Base-by-base conservation (phyloP, 2,888 invertebrate genomes). In the Cephus pygmeus region DNA sequence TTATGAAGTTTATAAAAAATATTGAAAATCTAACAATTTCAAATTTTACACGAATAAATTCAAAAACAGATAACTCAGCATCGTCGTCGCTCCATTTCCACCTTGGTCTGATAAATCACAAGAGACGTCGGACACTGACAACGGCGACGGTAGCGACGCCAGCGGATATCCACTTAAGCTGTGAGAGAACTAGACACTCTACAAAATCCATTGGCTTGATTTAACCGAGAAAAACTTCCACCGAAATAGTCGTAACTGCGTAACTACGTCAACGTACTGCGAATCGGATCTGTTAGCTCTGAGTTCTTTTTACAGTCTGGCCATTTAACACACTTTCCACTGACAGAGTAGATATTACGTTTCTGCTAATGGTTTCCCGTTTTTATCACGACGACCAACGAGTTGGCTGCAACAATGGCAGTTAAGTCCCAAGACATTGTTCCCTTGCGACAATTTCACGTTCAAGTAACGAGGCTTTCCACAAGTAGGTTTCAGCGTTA, bases 211-310 rank as follows among this genome's bases (percentile, higher is more conserved):
- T 56, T 23, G 56, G 56, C 23, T 56, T 56, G 23, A 56, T 56
- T 56, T 56, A 56, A 56, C 56, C 23, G 23, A 56, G 56, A 56
- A 56, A 56, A 56, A 56, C 56, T 56, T 23, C 56, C 23, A 9
- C 56, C 23, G 56, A 56, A 56, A 56, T 23, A 56, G 34, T 33
- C 31, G 73, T 56, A 77, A 77, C 34, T 73, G 69, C 34, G 74
- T 75, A 71, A 77, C 69, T 23, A 23, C 79, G 68, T 76, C 75
- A 76, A 76, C 68, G 77, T 68, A 36, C 75, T 76, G 76, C 82
- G 77, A 79, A 81, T 74, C 79, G 78, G 79, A 35, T 75, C 35
- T 69, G 73, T 69, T 77, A 69, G 68, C 33, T 30, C 36, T 3
- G 15, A 30, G 71, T 12, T 71, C 34, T 30, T 71, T 34, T 71